Base-by-base conservation (phyloP, 2,113 vertebrate species). In the Rhizomys pruinosus region DNA sequence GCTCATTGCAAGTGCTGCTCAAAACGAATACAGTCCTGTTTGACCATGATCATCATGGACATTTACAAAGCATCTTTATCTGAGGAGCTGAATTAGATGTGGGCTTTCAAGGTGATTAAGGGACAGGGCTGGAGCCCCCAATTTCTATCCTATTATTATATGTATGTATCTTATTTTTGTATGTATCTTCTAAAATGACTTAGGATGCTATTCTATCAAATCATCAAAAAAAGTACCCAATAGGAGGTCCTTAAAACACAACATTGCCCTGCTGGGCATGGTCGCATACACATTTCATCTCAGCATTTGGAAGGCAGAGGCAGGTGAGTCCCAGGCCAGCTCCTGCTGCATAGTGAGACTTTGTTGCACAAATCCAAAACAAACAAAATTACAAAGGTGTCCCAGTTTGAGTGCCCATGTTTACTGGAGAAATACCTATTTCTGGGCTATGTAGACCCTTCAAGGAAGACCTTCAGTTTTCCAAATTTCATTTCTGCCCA, bases 31-130 rank as follows among this genome's bases (percentile, higher is more conserved):
- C 25, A 85, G 13, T 22, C 55, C 61, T 61, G 23, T 34, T 1
- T 57, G 3, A 32, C 2, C 2, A 6, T 68, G 47, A 52, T 11
- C 39, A 44, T 66, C 9, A 0, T 4, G 0, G 39, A 3, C 16
- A 7, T 29, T 64, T 20, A 9, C 10, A 0, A 42, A 68, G 12
- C n/a, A 11, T 17, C 77, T 87, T 32, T 68, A 4, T 47, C 57
- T 61, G 0, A 61, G 71, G 73, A 6, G 25, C 23, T 37, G 78
- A 34, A 15, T 1, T 32, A 42, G n/a, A 22, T 39, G 12, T 63
- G 8, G 17, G 59, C 47, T 92, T 74, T 68, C 6, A 11, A 52
- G 47, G 11, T 13, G 19, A 66, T 37, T 2, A 59, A 68, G 64
- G 34, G 34, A n/a, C 17, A 61, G 80, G 27, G 1, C 37, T 74